Evolutionary conservation across 2,888 invertebrate species (phyloP), one percentile per base, ranked within the genome.

Genomic region (Synanthedon tipuliformis): DNA sequence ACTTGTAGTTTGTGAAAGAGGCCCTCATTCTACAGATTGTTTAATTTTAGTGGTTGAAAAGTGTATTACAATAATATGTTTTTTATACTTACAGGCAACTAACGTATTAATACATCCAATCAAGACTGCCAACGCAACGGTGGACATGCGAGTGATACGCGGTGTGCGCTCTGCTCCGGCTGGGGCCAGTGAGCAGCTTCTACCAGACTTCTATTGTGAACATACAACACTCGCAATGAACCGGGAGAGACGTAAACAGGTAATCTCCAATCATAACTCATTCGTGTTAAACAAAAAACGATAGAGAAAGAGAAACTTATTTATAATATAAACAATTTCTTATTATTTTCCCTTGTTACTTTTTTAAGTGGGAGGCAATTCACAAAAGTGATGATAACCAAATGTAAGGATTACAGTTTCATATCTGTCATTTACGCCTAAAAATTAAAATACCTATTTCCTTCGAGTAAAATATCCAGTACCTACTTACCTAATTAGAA

Each of bases 121-220:
- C 52, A 89, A 89, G 55, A 93, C 92, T 66, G 90, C 94, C 34
- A 92, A 93, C 68, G 90, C 93, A 8, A 89, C 92, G 56, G 90
- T 92, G 66, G 91, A 91, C 64, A 85, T 92, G 74, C 80, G 89
- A 3, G 89, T 90, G 8, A 88, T 91, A 59, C 83, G 91, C 50
- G 93, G 92, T 56, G 90, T 92, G 54, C 89, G 92, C 54, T 92
- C 92, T 13, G 90, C 90, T 7, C 89, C 90, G 0, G 88, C 90
- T 41, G 90, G 90, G 0, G 89, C 90, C 50, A 89, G 89, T 61
- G 97, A 97, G 70, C 97, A 97, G 76, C 88, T 96, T 52, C 82
- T 98, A 58, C 95, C 97, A 0, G 97, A 97, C 81, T 97, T 96
- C 86, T 97, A 97, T 81, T 96, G 97, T 65, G 97, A 98, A 75